Base-by-base conservation (phyloP, 2,113 vertebrate genomes). In the Syngnathus floridae region DNA sequence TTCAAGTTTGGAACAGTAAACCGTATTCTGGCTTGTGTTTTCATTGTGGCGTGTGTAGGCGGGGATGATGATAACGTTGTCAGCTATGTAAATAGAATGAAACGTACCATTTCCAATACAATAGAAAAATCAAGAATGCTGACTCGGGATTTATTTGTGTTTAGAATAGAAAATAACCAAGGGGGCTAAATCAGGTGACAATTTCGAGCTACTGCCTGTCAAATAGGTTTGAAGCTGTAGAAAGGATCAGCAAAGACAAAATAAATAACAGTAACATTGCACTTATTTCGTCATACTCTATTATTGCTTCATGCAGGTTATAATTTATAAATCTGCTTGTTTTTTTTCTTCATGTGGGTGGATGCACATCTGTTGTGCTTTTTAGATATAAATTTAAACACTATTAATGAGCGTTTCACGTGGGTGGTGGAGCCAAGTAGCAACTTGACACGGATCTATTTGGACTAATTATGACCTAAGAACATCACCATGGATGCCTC, bases 391-490 rank as follows among this genome's bases (percentile, higher is more conserved):
- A 78, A 72, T 21, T 16, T 68, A 80, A 79, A 66, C 48, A 78
- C 78, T 79, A 77, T 76, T 77, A 70, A 81, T 65, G 56, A 77
- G 13, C 14, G 4, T 58, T 36, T 57, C 16, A 70, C 60, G 78
- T 84, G 70, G 85, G 82, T 38, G 74, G 71, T 60, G 78, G 77
- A 84, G 67, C 13, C 73, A 69, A 55, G 7, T 65, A 12, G 22
- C 52, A 31, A 55, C 52, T 55, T 5, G 67, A 67, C 74, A 71
- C 21, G 36, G 67, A 74, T 36, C 76, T 69, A 77, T 84, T 67
- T 81, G 70, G 75, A 71, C 76, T 83, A 86, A 80, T 87, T 61
- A 64, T 71, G 80, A 84, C 80, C 68, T 66, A 72, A 71, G 75
- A 70, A 38, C 66, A 66, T 83, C 80, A 35, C 84, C 71, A 83